Base-by-base conservation (phyloP, 1,140 invertebrate genomes). In the Xylocopa sonorina region DNA sequence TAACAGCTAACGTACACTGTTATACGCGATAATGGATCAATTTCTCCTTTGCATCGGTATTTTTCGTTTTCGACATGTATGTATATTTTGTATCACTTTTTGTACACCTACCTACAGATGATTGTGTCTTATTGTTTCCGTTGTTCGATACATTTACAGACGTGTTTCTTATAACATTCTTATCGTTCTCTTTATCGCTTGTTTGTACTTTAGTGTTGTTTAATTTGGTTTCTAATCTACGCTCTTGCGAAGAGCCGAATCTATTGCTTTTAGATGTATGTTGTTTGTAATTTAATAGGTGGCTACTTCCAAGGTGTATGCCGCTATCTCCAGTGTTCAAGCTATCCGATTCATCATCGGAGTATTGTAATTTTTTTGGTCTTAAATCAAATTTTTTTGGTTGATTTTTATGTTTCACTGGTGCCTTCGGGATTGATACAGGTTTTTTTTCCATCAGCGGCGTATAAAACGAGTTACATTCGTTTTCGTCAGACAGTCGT, bases 11-110 rank as follows among this genome's bases (percentile, higher is more conserved):
- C 60, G 2, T 80, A 66, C 24, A 80, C 71, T 80, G 62, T 82
- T 82, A 89, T 81, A 89, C 78, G 68, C 88, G 86, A 14, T 87
- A 88, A 69, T 87, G 85, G 16, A 71, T 78, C 24, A 88, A 81
- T 63, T 85, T 78, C 51, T 66, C 68, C 81, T 71, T 84, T 4
- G 18, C 5, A 62, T 53, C 75, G 14, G n/a, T 51, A 68, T 76
- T 60, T 43, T 62, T 80, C 43, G 34, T 29, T 53, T 51, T 75
- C 1, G 32, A 64, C 12, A 43, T 48, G 43, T 53, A 38, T 0
- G 41, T 41, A 50, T 24, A 32, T 55, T 72, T 55, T 32, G 66
- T 50, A 7, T 79, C 50, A 55, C 46, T 66, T 5, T 51, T 68
- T 24, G 16, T 62, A 55, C 46, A 53, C 66, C 77, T 68, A 72